phyloP scores from a whole-genome alignment of 2,113 vertebrate genomes.

The Leucoraja erinaceus region DNA sequence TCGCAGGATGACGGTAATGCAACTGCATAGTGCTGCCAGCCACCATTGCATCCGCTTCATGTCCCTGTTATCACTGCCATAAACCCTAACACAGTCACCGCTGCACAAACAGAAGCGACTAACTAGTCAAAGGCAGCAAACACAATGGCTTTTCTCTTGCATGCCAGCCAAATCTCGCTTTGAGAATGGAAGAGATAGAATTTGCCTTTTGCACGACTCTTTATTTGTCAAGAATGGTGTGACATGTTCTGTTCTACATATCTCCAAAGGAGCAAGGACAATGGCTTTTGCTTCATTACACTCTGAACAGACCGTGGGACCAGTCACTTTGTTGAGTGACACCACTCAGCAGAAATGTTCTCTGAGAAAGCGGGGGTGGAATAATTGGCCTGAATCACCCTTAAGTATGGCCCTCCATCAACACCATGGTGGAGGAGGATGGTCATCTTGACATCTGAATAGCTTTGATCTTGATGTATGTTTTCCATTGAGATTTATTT shows the following conservation, averaged over 20 bases:
- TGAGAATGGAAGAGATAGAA: not conserved
- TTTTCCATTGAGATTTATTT: not conserved
- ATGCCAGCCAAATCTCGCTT: not conserved
- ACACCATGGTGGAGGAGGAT: not conserved
- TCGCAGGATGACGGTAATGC: slow-evolving; percentile 73
- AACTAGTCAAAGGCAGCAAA: not conserved
- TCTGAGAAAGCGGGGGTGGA: not conserved
- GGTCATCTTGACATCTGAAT: not conserved
- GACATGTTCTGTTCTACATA: not conserved
- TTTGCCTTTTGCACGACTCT: slow-evolving; percentile 18
- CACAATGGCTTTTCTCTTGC: slow-evolving; percentile 20
- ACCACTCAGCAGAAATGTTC: not conserved
- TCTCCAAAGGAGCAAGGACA: not conserved
- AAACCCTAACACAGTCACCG: slow-evolving; percentile 11
- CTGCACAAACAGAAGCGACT: not conserved
- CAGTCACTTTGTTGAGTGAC: not conserved
- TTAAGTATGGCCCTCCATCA: not conserved
- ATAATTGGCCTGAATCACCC: not conserved
- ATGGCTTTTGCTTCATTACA: slow-evolving; percentile 1
- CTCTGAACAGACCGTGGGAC: slow-evolving; percentile 12
- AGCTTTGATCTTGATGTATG: not conserved
- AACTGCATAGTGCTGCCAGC: not conserved
- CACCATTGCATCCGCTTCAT: not conserved
- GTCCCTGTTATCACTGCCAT: not conserved
- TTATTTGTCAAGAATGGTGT: slow-evolving; percentile 9